These are phyloP conservation scores for Hydrophis major DNA, from an alignment of 2,797 vertebrate species.

Conservation along the genomic window DNA sequence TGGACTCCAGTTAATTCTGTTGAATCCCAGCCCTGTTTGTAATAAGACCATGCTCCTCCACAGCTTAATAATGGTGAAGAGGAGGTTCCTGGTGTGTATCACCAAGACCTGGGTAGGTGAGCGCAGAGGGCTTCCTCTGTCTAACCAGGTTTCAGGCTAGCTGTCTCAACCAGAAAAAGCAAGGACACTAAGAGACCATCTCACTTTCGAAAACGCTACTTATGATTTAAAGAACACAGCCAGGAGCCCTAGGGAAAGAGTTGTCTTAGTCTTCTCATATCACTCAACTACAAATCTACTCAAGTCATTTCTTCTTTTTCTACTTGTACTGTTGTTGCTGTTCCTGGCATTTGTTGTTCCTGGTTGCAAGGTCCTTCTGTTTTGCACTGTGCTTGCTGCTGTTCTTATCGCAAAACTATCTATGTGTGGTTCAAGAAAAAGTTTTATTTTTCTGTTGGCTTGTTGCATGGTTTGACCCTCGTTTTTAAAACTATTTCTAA, in stretches of 20 bases:
- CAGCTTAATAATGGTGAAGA: neutral
- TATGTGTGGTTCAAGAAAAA: neutral
- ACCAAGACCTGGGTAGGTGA: neutral
- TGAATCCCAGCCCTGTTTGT: neutral
- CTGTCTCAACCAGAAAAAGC: neutral
- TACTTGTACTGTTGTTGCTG: neutral
- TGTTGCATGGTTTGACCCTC: neutral
- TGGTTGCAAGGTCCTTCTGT: neutral
- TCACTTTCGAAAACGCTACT: neutral
- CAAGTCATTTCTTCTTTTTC: neutral
- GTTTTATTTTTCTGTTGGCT: neutral
- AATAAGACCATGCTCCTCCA: neutral
- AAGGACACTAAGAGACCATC: neutral
- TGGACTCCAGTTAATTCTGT: neutral
- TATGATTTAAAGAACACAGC: neutral
- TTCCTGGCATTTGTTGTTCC: neutral
- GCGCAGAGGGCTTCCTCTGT: neutral
- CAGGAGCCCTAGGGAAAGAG: neutral
- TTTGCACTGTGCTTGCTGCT: neutral
- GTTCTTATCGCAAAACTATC: neutral
- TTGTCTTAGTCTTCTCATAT: neutral
- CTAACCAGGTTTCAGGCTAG: neutral
- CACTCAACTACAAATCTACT: neutral
- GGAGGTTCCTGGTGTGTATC: neutral
- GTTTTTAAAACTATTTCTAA: neutral